Evolutionary conservation across 2,888 invertebrate genomes (phyloP).

Genomic region (Mylabris sibirica): DNA sequence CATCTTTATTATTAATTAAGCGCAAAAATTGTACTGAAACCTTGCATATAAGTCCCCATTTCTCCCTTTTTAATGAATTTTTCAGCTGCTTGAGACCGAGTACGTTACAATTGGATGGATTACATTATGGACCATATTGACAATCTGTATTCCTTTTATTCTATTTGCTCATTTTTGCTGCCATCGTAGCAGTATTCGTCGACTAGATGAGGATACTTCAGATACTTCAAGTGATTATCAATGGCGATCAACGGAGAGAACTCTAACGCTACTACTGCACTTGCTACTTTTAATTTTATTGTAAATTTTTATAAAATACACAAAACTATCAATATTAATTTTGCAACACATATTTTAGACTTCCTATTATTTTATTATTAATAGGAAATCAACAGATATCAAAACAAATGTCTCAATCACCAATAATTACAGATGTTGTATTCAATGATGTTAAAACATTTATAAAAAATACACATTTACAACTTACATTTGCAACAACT

Average conservation of each 20-base stretch:
- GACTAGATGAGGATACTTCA: conserved; percentile 49
- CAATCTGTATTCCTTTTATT: conserved; percentile 47
- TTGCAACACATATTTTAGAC: too few relatives aligned
- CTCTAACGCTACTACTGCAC: conserved; percentile 42
- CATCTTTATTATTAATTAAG: too few relatives aligned
- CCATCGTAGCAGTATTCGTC: conserved; percentile 41
- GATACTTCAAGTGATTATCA: conserved; percentile 38
- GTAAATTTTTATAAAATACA: conserved; percentile 42
- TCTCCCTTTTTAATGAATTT: background rate
- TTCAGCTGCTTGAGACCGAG: conserved; percentile 53
- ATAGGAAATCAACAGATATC: conserved; percentile 70
- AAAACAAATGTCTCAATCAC: conserved; percentile 65
- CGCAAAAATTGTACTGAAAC: too few relatives aligned
- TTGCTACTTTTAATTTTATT: conserved; percentile 44
- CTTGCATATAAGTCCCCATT: too few relatives aligned
- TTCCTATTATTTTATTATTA: conserved; percentile 68
- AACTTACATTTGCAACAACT: conserved; percentile 63
- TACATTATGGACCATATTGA: conserved; percentile 49
- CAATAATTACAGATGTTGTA: conserved; percentile 65
- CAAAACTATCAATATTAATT: background rate
- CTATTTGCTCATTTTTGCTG: conserved; percentile 47
- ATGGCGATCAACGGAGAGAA: conserved; percentile 37
- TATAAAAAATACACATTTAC: conserved; percentile 69
- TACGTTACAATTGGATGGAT: conserved; percentile 51
- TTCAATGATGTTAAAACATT: conserved; percentile 70